Base-by-base conservation (phyloP, 2,888 invertebrate species). In the Epirrita christyi region DNA sequence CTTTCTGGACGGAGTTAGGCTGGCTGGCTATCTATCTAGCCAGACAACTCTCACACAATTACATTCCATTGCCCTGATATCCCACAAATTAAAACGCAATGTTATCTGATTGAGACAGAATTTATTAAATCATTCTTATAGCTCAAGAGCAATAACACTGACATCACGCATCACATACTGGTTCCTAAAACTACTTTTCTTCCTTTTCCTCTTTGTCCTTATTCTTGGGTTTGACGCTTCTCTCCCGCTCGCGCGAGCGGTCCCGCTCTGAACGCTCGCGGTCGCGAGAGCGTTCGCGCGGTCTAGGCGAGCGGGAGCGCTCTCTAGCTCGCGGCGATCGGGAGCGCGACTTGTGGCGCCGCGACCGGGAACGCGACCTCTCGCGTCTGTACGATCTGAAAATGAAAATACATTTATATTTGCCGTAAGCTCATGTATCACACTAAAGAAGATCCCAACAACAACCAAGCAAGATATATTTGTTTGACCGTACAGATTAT, bases 141-240 rank as follows among this genome's bases (percentile, higher is more conserved):
- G 42, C 52, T 44, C 38, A 36, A 37, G 37, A 32, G 32, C 13
- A 58, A 48, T 51, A 56, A 56, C 47, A 46, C 36, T 11, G 11
- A 21, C 21, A 46, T 43, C 55, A 46, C 29, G 54, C 51, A 47
- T 43, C 41, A 50, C 46, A 51, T 42, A 47, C 13, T 56, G 50
- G 43, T 37, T n/a, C 13, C 15, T 47, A 51, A 8, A 52, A 55
- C 85, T 88, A 95, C 87, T 95, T 95, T 45, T 95, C 95, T 37
- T 96, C 96, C 60, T 96, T 96, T 68, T 96, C 95, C 37, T 96
- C 94, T 73, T 96, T 94, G 11, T 88, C 86, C 67, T 90, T 88
- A n/a, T 85, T 82, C 74, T 94, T 94, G 55, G 93, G 92, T 64
- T 93, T 93, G 61, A 91, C 86, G 64, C 91, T 93, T 57, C 93